A percentile compares a stretch with the other conserved stretches of the same genome.
Evolutionary conservation across 1,140 invertebrate species (phyloP).

Genomic region (Ditylenchus dipsaci): DNA sequence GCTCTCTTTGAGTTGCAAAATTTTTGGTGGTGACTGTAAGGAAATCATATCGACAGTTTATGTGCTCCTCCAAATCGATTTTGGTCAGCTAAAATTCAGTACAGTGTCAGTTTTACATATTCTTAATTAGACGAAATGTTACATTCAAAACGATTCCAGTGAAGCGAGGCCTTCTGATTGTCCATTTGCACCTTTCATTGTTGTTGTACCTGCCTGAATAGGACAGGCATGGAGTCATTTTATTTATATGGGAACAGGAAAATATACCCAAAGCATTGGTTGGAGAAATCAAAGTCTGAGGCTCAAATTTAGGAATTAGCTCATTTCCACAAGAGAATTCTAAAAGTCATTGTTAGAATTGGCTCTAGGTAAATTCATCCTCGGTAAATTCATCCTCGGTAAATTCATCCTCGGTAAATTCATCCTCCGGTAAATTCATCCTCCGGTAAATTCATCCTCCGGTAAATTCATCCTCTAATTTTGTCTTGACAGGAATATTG

Average conservation of each 20-base stretch:
- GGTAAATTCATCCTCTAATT: no score
- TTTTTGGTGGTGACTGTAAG: conserved; percentile 28
- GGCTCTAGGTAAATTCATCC: no score
- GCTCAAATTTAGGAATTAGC: conserved; percentile 32
- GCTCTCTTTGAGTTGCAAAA: conserved; percentile 5
- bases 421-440: no score
- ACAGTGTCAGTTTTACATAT: not conserved
- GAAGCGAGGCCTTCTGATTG: conserved; percentile 37
- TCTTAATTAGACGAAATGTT: conserved; percentile 19
- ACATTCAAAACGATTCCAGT: conserved; percentile 38
- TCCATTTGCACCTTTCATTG: conserved; percentile 48
- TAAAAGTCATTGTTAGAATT: no score
- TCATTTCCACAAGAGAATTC: conserved; percentile 44
- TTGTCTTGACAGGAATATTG: no score
- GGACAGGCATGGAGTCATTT: no score
- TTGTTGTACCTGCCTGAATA: conserved; percentile 32
- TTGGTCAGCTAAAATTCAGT: conserved; percentile 21
- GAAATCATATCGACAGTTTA: conserved; percentile 47
- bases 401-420: no score
- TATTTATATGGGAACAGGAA: conserved; percentile 1
- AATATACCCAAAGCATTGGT: conserved; percentile 12
- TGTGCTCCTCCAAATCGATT: conserved; percentile 47
- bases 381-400: no score
- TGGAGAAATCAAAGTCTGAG: conserved; percentile 30
- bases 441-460: no score